Evolutionary conservation across 2,797 vertebrate species (phyloP).

Genomic region (Arnoldichthys spilopterus): DNA sequence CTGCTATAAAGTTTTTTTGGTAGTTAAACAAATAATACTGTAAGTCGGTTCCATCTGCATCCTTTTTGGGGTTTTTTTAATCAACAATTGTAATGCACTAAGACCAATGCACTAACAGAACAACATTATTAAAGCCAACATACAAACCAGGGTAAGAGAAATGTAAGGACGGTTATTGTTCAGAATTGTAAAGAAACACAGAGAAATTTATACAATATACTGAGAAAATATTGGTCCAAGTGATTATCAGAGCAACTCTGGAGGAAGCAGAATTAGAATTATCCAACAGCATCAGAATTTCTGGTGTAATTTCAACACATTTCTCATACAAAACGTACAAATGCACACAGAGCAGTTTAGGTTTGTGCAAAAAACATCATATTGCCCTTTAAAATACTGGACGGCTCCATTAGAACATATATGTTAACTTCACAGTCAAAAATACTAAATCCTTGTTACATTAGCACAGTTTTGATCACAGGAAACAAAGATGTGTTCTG

Average conservation of each 20-base stretch:
- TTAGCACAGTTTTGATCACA: slow-evolving; percentile 12
- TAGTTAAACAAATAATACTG: too few species aligned
- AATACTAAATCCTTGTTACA: background rate
- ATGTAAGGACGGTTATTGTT: too few species aligned
- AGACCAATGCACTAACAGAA: too few species aligned
- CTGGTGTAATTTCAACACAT: background rate
- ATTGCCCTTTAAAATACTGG: slow-evolving; percentile 6
- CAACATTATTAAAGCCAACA: too few species aligned
- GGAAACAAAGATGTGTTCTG: background rate
- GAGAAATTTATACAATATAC: too few species aligned
- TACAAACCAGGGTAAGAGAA: too few species aligned
- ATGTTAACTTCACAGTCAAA: background rate
- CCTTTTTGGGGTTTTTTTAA: too few species aligned
- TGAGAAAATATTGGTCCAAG: too few species aligned
- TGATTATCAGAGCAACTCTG: background rate
- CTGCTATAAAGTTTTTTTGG: too few species aligned
- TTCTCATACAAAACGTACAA: background rate
- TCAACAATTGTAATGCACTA: too few species aligned
- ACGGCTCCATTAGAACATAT: background rate
- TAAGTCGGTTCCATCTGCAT: too few species aligned
- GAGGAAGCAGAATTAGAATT: background rate
- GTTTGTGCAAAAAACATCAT: background rate
- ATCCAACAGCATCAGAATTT: background rate
- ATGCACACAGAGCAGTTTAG: background rate
- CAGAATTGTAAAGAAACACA: too few species aligned